These are phyloP conservation scores for Arctocebus calabarensis DNA, from an alignment of 2,797 vertebrate species.

Conservation along the genomic window DNA sequence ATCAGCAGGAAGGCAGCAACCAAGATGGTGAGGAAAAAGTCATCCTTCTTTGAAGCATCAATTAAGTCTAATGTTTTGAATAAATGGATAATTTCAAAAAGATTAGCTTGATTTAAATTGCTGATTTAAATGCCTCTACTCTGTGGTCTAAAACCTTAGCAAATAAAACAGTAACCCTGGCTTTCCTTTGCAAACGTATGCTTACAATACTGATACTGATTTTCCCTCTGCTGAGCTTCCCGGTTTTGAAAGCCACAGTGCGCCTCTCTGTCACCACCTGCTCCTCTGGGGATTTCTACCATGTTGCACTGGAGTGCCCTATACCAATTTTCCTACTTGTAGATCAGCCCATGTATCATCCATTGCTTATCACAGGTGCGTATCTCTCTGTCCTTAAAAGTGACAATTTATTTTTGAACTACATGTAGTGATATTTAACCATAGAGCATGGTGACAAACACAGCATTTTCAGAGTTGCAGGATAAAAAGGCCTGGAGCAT, in stretches of 20 bases:
- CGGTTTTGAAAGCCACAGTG: conserved; percentile 64
- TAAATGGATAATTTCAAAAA: conserved; percentile 78
- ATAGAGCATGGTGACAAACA: conserved; percentile 78
- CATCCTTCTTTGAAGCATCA: conserved; percentile 69
- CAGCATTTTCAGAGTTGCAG: conserved; percentile 63
- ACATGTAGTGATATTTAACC: conserved; percentile 84
- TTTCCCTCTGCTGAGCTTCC: conserved; percentile 67
- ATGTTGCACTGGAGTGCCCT: conserved; percentile 49
- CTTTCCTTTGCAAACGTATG: conserved; percentile 72
- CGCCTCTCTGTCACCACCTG: conserved; percentile 49
- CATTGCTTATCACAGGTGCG: conserved; percentile 79
- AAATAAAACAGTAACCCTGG: conserved; percentile 78
- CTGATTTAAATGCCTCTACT: conserved; percentile 79
- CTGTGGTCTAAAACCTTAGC: conserved; percentile 73
- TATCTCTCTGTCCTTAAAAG: conserved; percentile 82
- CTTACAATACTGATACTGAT: conserved; percentile 62
- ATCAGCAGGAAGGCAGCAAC: conserved; percentile 17
- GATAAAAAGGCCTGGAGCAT: conserved; percentile 60
- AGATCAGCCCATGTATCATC: conserved; percentile 33
- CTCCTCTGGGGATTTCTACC: conserved; percentile 61
- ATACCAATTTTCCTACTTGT: conserved; percentile 70
- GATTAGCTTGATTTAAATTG: conserved; percentile 78
- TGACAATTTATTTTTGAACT: conserved; percentile 77
- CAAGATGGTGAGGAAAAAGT: conserved; percentile 54
- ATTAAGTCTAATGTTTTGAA: conserved; percentile 82